These are phyloP conservation scores for Chaenogobius annularis DNA, from an alignment of 2,113 vertebrate species.

Conservation along the genomic window DNA sequence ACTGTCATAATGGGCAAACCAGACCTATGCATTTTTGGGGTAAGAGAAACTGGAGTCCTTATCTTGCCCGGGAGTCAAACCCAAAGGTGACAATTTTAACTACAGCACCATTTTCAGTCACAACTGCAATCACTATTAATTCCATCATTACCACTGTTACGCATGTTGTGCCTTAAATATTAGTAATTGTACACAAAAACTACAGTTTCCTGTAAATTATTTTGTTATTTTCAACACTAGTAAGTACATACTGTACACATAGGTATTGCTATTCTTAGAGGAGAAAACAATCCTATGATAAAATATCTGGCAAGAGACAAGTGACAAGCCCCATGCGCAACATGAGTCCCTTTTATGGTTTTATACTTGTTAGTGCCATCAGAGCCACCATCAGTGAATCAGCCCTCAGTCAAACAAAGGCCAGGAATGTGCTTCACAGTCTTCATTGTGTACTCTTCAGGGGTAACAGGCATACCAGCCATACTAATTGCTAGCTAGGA, in stretches of 20 bases:
- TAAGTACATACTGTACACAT: background rate
- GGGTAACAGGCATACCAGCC: constrained; percentile 35
- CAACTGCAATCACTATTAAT: background rate
- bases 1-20: background rate
- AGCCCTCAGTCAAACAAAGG: constrained; percentile 30
- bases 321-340: constrained; percentile 1
- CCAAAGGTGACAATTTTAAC: background rate
- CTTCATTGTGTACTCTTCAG: constrained; percentile 5
- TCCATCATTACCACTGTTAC: background rate
- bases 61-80: background rate
- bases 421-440: constrained; percentile 9
- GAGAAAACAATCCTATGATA: background rate
- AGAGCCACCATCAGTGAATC: constrained; percentile 40
- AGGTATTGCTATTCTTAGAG: background rate
- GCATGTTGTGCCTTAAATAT: too few relatives aligned
- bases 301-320: background rate
- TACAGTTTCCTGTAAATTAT: too few relatives aligned
- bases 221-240: background rate
- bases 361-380: constrained; percentile 9
- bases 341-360: constrained; percentile 16
- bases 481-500: constrained; percentile 34
- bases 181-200: too few relatives aligned
- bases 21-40: background rate
- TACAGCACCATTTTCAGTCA: background rate
- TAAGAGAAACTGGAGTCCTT: background rate